A percentile compares a stretch with the other conserved stretches of the same genome.
Conservation (phyloP, 35 echinoderm and acorn worm species). For the Heliocidaris tuberculata region DNA sequence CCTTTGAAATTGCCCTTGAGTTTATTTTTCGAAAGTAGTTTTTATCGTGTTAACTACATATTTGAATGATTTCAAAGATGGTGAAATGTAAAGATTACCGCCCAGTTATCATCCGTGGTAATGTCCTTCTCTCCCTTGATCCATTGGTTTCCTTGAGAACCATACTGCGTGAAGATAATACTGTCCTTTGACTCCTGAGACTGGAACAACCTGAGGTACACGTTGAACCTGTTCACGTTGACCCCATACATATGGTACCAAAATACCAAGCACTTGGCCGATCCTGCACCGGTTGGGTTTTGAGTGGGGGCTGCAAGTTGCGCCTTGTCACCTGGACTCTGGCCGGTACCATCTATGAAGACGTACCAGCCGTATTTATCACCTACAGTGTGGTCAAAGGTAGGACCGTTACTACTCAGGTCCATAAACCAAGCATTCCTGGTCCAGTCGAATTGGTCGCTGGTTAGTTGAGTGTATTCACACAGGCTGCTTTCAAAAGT, state of each 20-base stretch:
- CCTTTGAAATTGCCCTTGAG: too few species aligned
- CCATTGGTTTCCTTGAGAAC: conserved; percentile 91
- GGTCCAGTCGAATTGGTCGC: conserved; percentile 79
- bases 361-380: conserved; percentile 57
- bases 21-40: too few species aligned
- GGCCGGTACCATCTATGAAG: conserved; percentile 60
- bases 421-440: conserved; percentile 42
- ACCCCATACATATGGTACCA: conserved; percentile 95
- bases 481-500: conserved; percentile 70
- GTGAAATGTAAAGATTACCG: not conserved
- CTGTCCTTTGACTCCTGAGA: not conserved
- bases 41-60: too few species aligned
- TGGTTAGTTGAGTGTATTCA: conserved; percentile 57
- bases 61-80: too few species aligned
- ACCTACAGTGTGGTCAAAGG: conserved; percentile 28
- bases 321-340: conserved; percentile 53
- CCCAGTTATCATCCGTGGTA: not conserved
- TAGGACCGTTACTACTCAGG: conserved; percentile 56
- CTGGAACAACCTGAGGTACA: not conserved
- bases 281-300: conserved; percentile 17
- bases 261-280: conserved; percentile 58
- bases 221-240: conserved; percentile 55
- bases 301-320: conserved; percentile 55
- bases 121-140: conserved; percentile 56
- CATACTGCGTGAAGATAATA: conserved; percentile 70